Evolutionary conservation across 2,797 vertebrate species (phyloP), one percentile per base, ranked within the genome.

Genomic region (Neostethus bicornis): DNA sequence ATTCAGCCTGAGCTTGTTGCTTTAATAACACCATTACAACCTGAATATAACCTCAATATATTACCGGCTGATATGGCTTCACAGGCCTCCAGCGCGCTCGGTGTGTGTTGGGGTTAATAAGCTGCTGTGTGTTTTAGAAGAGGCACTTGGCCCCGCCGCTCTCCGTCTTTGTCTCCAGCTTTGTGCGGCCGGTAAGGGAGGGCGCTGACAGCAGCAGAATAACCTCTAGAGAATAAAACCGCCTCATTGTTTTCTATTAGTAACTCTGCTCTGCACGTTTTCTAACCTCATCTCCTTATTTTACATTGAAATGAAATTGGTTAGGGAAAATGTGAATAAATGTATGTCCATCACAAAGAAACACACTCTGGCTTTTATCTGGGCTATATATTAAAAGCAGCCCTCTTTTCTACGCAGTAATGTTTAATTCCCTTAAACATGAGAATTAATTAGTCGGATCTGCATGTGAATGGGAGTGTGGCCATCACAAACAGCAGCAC

Each of bases 371-470:
- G 61, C 84, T 87, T 89, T 91, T 90, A 90, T 93, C 84, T 89
- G 69, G 69, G 53, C 80, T 67, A 79, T 83, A 85, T 89, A 88
- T 89, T 88, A 89, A n/a, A 89, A 89, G 77, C 25, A 12, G 53
- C 72, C 83, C 70, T 70, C 83, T 85, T 87, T 87, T 87, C 79
- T 89, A 68, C 68, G 67, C 79, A 75, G 84, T 85, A 77, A 82
- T 89, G 82, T 88, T 90, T 90, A 89, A 88, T 92, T 92, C 87
- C 74, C 79, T 83, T 76, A 83, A 92, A 90, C 88, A 89, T 77
- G 87, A 90, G 85, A 92, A 87, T 88, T 92, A 92, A 93, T 94
- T 91, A 91, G 69, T 13, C 62, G 84, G 77, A 93, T 91, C 88
- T 93, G 73, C 90, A 92, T 91, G 79, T 90, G 60, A 92, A 93